Percentiles rank a stretch among this genome's conserved stretches.
phyloP scores from a whole-genome alignment of 2,113 vertebrate genomes.

The Serilophus lunatus region DNA sequence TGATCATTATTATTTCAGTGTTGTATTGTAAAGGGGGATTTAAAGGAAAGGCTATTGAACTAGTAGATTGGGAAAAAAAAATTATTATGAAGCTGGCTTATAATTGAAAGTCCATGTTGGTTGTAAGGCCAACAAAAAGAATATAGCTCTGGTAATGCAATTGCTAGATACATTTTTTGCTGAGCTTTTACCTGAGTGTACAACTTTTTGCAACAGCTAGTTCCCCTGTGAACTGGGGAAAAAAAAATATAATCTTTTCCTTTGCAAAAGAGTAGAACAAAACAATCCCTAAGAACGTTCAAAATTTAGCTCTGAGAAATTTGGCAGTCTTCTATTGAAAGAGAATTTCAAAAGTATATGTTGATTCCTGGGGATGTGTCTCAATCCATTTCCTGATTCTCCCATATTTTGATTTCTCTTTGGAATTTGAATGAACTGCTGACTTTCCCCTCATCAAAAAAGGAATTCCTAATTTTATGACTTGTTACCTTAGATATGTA shows the following conservation, averaged over 20 bases:
- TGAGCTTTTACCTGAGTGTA: neutral
- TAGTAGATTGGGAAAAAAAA: neutral
- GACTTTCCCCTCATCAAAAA: neutral
- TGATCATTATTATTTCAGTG: neutral
- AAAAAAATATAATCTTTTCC: neutral
- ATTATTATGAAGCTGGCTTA: neutral
- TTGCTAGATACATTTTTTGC: neutral
- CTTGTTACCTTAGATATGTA: neutral
- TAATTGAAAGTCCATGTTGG: neutral
- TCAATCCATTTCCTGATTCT: neutral
- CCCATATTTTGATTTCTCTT: neutral
- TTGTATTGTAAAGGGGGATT: neutral
- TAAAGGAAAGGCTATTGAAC: neutral
- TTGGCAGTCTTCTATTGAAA: neutral
- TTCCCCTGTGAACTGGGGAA: neutral
- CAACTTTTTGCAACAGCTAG: neutral
- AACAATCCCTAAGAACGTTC: neutral
- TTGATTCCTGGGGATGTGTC: neutral
- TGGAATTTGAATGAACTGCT: neutral
- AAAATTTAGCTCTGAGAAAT: neutral
- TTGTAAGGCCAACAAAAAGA: neutral
- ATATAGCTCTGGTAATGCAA: neutral
- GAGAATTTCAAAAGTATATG: neutral
- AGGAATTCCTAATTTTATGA: neutral
- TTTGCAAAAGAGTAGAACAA: neutral